Percentiles rank a stretch among this genome's conserved stretches.
phyloP scores from a whole-genome alignment of 2,888 invertebrate species.

The Halictus quadricinctus region DNA sequence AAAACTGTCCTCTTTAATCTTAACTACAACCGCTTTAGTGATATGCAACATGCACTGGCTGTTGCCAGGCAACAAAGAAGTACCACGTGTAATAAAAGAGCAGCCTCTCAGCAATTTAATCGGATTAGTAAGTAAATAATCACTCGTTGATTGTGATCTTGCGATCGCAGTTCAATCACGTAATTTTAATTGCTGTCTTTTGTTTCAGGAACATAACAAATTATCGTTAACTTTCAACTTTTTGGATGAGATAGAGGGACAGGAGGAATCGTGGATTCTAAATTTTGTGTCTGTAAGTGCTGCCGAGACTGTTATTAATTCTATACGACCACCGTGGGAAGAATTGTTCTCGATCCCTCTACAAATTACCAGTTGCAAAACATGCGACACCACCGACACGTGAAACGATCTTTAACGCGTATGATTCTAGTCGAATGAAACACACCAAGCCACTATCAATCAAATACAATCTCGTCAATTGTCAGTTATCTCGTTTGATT shows the following conservation, averaged over 20 bases:
- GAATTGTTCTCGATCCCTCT: conserved; percentile 84
- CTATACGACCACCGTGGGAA: conserved; percentile 84
- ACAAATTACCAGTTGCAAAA: conserved; percentile 74
- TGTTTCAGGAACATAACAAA: conserved; percentile 74
- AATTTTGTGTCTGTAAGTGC: conserved; percentile 82
- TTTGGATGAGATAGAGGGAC: conserved; percentile 83
- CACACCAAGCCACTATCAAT: conserved; percentile 9
- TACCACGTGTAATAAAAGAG: conserved; percentile 77
- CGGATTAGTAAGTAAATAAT: conserved; percentile 81
- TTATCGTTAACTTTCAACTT: conserved; percentile 82
- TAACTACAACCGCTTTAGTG: conserved; percentile 81
- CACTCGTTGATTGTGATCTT: not conserved
- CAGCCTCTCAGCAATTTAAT: conserved; percentile 84
- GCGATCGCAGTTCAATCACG: not conserved
- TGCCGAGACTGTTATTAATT: conserved; percentile 82
- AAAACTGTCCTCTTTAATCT: conserved; percentile 74
- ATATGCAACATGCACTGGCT: conserved; percentile 83
- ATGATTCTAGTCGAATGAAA: conserved; percentile 48
- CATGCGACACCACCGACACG: conserved; percentile 40
- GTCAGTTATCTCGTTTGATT: not conserved
- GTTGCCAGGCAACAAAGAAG: conserved; percentile 74
- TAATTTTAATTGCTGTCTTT: not conserved
- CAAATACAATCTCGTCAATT: conserved; percentile 3
- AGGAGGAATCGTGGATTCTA: conserved; percentile 83
- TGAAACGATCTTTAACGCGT: conserved; percentile 33